Evolutionary conservation across 1,140 invertebrate genomes (phyloP).

Genomic region (Vanessa atalanta): DNA sequence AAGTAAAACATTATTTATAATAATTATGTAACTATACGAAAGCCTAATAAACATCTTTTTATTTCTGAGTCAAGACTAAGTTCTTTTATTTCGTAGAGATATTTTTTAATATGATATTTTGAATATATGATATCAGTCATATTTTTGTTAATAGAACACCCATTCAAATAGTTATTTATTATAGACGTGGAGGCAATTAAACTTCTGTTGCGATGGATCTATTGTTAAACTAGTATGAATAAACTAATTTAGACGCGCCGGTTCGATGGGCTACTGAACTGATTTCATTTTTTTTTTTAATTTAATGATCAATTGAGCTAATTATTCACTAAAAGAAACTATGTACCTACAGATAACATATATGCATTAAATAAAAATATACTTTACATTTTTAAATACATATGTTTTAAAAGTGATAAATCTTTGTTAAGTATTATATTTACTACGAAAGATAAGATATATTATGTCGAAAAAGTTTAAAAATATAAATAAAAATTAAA

Average conservation of each 20-base stretch:
- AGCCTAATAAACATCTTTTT: no score
- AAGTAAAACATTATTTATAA: no score
- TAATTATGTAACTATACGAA: no score
- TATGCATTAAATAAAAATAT: not conserved
- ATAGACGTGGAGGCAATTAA: conserved; percentile 15
- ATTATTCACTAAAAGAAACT: not conserved
- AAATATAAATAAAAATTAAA: no score
- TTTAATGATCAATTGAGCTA: conserved; percentile 6
- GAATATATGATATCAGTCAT: not conserved
- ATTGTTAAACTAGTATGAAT: conserved; percentile 21
- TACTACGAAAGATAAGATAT: no score
- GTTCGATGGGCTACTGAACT: conserved; percentile 24
- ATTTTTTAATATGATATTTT: no score
- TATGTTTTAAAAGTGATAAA: no score
- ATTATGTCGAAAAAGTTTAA: no score
- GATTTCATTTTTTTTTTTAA: conserved; percentile 29
- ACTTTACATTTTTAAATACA: no score
- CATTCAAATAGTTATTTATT: not conserved
- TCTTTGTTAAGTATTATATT: no score
- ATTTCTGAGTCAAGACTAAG: no score
- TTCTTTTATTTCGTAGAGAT: no score
- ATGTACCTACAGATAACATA: not conserved
- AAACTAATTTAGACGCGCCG: conserved; percentile 22
- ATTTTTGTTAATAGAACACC: not conserved
- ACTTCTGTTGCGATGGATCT: conserved; percentile 10